Evolutionary conservation across 2,888 invertebrate genomes (phyloP).

Genomic region (Limnephilus lunatus): DNA sequence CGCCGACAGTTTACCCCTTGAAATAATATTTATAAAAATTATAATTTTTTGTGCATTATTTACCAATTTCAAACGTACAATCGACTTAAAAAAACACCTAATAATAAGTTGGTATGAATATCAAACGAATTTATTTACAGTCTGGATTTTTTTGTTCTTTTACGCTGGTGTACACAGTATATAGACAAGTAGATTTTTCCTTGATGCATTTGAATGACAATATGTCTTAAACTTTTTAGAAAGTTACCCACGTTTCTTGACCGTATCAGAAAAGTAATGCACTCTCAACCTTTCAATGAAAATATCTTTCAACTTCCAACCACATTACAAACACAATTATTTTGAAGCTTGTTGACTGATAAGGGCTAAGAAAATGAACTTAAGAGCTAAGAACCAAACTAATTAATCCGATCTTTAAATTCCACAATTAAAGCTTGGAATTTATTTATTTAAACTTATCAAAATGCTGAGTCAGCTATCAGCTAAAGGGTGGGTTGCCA

Average conservation of each 20-base stretch:
- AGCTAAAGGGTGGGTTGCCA: not conserved
- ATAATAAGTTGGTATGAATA: no score
- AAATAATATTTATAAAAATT: no score
- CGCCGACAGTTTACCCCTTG: no score
- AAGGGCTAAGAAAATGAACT: not conserved
- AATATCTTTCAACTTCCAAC: not conserved
- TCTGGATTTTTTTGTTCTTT: no score
- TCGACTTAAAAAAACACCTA: no score
- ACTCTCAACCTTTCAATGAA: not conserved
- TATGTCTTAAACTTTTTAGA: no score
- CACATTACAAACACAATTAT: not conserved
- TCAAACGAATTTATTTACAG: no score
- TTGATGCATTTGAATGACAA: no score
- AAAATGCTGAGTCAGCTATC: conserved; percentile 34
- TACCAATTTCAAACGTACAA: no score
- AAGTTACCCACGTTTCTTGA: not conserved
- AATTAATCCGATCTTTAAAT: conserved; percentile 16
- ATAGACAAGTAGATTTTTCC: no score
- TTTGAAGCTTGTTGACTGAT: not conserved
- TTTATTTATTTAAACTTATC: conserved; percentile 34
- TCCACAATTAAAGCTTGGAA: conserved; percentile 22
- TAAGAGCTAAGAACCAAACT: not conserved
- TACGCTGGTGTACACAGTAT: no score
- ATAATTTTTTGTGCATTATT: no score
- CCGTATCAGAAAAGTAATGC: not conserved